A percentile compares a stretch with the other conserved stretches of the same genome.
These are phyloP conservation scores for Epizoanthus rinbou DNA, from an alignment of 92 coral and sea anemone genomes.

Conservation along the genomic window DNA sequence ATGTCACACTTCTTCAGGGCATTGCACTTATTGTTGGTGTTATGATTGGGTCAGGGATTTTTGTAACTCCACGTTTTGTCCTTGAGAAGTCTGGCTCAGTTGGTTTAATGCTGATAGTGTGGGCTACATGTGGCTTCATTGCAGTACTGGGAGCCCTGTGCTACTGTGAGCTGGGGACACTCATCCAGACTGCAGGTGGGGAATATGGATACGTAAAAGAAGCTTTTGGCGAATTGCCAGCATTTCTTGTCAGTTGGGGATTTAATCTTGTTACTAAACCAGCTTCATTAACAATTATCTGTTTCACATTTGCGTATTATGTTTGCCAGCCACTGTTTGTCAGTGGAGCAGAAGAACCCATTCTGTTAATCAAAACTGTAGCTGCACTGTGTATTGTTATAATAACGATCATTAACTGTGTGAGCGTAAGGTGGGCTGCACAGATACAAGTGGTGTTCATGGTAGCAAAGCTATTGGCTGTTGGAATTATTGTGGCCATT, in stretches of 20 bases:
- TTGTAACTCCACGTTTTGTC: constrained; percentile 90
- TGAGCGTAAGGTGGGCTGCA: constrained; percentile 77
- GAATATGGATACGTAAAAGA: constrained; percentile 82
- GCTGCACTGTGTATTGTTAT: constrained; percentile 53
- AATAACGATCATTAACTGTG: constrained; percentile 74
- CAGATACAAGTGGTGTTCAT: constrained; percentile 74
- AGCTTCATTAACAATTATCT: constrained; percentile 82
- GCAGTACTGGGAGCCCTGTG: constrained; percentile 90
- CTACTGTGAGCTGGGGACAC: constrained; percentile 94
- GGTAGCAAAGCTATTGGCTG: constrained; percentile 74
- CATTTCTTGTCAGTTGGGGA: constrained; percentile 88
- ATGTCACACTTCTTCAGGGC: constrained; percentile 83
- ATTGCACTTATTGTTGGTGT: constrained; percentile 89
- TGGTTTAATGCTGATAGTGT: constrained; percentile 82
- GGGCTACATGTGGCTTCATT: constrained; percentile 88
- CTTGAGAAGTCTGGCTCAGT: constrained; percentile 88
- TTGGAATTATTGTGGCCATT: constrained; percentile 68
- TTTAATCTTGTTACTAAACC: constrained; percentile 79
- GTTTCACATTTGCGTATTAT: constrained; percentile 77
- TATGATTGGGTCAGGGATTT: constrained; percentile 98
- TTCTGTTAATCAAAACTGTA: background rate
- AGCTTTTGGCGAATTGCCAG: constrained; percentile 73
- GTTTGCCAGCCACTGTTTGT: constrained; percentile 70
- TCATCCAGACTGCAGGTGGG: constrained; percentile 91
- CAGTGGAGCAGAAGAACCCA: constrained; percentile 30